These are phyloP conservation scores for Micoletzkya japonica DNA, from an alignment of 2,888 invertebrate species.

Conservation along the genomic window DNA sequence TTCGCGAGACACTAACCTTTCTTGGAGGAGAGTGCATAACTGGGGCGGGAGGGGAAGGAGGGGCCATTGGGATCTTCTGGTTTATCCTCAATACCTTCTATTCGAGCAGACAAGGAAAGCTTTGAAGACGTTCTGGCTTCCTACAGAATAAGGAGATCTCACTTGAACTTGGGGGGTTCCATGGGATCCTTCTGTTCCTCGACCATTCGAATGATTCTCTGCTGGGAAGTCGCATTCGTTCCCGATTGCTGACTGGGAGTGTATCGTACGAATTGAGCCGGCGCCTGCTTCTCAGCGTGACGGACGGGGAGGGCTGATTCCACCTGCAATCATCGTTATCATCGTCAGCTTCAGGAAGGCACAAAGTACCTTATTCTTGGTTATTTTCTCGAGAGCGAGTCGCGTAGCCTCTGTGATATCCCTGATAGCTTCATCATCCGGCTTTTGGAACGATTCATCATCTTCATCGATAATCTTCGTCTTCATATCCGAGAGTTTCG, in stretches of 20 bases:
- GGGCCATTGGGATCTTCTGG: constrained; percentile 96
- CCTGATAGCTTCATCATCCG: constrained; percentile 77
- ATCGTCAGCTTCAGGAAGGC: no score
- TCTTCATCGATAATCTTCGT: constrained; percentile 87
- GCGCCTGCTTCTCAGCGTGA: constrained; percentile 87
- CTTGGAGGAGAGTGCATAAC: constrained; percentile 97
- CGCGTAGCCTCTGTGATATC: constrained; percentile 75
- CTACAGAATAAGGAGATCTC: not conserved
- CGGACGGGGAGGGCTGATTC: constrained; percentile 95
- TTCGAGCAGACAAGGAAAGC: not conserved
- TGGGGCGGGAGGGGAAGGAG: constrained; percentile 97
- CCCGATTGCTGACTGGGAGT: constrained; percentile 88
- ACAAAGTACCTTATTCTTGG: constrained; percentile 45
- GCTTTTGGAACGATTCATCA: constrained; percentile 84
- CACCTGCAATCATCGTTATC: constrained; percentile 70
- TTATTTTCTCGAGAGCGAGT: constrained; percentile 60
- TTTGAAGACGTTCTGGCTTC: not conserved
- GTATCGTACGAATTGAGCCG: constrained; percentile 94
- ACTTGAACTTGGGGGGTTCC: constrained; percentile 86
- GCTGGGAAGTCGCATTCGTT: constrained; percentile 76
- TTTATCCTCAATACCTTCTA: constrained; percentile 78
- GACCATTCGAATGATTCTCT: constrained; percentile 92
- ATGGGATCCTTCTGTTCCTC: constrained; percentile 94
- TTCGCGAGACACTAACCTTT: constrained; percentile 70
- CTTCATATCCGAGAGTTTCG: constrained; percentile 86